phyloP scores from a whole-genome alignment of 2,888 invertebrate genomes.

The Philereme transversata region DNA sequence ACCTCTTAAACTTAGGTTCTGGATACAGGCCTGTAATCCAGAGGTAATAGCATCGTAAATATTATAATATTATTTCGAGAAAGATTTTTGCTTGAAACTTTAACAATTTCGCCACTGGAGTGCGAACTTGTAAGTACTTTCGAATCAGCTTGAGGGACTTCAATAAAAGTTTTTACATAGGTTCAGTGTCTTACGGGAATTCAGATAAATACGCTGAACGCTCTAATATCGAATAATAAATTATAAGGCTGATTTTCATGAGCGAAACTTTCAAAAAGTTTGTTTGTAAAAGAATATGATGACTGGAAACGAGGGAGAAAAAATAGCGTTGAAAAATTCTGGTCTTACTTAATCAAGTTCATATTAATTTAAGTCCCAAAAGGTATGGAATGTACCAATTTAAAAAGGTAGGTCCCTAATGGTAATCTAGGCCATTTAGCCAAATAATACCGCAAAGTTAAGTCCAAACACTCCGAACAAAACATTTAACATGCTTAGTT shows the following conservation, averaged over 20 bases:
- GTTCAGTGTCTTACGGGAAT: constrained; percentile 14
- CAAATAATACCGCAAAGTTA: too few species aligned
- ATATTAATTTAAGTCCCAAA: too few species aligned
- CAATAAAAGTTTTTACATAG: constrained; percentile 42
- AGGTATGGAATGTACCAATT: too few species aligned
- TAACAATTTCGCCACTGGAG: constrained; percentile 51
- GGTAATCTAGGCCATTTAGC: too few species aligned
- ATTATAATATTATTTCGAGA: constrained; percentile 56
- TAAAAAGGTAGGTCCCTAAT: too few species aligned
- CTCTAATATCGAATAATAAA: background rate
- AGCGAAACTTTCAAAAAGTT: background rate
- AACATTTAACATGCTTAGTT: too few species aligned
- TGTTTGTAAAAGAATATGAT: background rate
- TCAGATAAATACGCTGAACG: constrained; percentile 10
- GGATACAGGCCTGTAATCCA: constrained; percentile 10
- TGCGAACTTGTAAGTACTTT: constrained; percentile 42
- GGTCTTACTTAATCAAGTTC: too few species aligned
- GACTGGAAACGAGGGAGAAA: too few species aligned
- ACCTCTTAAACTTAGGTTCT: background rate
- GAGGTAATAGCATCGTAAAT: constrained; percentile 56
- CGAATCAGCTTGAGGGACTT: constrained; percentile 43
- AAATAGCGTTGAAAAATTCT: too few species aligned
- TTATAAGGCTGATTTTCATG: background rate
- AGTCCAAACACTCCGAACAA: too few species aligned
- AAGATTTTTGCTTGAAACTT: constrained; percentile 55